Conservation (phyloP, 2,113 vertebrate genomes). For the Mus spicilegus region DNA sequence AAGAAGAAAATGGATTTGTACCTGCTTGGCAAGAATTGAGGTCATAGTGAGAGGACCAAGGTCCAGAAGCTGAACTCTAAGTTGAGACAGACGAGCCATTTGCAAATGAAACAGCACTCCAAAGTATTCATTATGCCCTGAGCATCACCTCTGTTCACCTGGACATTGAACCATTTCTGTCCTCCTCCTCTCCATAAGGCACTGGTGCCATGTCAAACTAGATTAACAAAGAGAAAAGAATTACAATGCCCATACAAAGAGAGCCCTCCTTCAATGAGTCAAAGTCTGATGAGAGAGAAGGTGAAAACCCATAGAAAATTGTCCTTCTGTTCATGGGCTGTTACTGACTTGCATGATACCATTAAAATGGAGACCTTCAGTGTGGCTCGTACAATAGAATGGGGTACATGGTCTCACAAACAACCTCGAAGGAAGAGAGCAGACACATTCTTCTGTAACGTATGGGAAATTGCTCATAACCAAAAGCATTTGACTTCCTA, state of each 20-base stretch:
- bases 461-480: slow-evolving; percentile 10
- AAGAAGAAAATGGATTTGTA: neutral
- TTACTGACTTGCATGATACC: neutral
- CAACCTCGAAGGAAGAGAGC: neutral
- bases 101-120: neutral
- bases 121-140: too few relatives aligned
- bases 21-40: neutral
- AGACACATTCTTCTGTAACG: neutral
- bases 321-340: neutral
- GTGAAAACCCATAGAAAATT: neutral
- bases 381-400: neutral
- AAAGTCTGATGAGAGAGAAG: neutral
- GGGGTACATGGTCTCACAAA: neutral
- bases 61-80: neutral
- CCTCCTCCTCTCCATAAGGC: neutral
- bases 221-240: neutral
- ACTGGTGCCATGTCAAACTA: neutral
- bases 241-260: neutral
- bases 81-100: neutral
- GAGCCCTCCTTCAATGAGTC: neutral
- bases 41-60: neutral
- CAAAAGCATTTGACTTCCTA: slow-evolving; percentile 58
- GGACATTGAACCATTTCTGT: neutral
- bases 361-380: neutral
- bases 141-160: neutral